Percentiles rank a stretch among this genome's conserved stretches.
phyloP scores from a whole-genome alignment of 1,140 invertebrate species.

The Arion vulgaris region DNA sequence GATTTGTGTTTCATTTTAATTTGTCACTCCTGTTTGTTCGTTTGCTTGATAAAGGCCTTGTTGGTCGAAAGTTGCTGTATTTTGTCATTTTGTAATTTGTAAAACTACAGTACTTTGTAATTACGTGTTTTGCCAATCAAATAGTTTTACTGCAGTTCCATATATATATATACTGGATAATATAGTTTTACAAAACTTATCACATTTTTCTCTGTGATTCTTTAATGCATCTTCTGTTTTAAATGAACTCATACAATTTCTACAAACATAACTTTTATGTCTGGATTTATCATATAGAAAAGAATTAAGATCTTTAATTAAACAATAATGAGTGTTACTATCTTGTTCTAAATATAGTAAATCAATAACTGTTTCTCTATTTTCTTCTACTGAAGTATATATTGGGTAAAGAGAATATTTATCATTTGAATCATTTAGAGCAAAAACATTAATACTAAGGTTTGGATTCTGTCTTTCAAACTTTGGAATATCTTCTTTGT shows the following conservation, averaged over 20 bases:
- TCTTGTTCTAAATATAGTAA: neutral
- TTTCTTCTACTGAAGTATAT: neutral
- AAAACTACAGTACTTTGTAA: too few relatives aligned
- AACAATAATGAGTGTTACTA: neutral
- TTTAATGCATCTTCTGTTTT: neutral
- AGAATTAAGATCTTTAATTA: neutral
- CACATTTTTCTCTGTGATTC: neutral
- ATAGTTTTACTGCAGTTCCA: too few relatives aligned
- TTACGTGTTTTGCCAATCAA: too few relatives aligned
- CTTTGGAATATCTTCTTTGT: constrained; percentile 4
- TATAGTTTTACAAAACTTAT: neutral
- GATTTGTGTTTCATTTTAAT: too few relatives aligned
- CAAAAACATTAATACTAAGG: constrained; percentile 9
- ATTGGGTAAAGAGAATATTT: constrained; percentile 8
- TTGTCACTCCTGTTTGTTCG: too few relatives aligned
- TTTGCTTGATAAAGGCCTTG: too few relatives aligned
- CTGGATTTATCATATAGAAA: neutral
- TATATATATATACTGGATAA: too few relatives aligned
- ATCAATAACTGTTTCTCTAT: constrained; percentile 10
- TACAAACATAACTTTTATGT: neutral
- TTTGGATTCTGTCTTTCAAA: neutral
- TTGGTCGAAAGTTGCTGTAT: too few relatives aligned
- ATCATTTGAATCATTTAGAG: neutral
- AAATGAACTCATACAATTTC: too few relatives aligned
- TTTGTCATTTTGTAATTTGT: too few relatives aligned